These are phyloP conservation scores for Heliconius charithonia DNA, from an alignment of 2,888 invertebrate species.

Conservation along the genomic window DNA sequence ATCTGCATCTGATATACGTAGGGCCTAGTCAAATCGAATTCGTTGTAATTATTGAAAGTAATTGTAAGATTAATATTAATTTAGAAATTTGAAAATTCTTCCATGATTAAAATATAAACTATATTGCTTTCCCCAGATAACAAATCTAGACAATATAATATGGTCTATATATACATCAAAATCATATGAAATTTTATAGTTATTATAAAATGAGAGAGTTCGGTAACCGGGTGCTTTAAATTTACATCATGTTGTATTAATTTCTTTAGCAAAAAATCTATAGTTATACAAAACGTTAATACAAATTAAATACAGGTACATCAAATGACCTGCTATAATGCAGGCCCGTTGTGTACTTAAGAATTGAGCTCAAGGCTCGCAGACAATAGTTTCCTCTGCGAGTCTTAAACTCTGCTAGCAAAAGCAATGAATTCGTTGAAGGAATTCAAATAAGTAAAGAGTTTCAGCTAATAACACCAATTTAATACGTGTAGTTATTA, in stretches of 20 bases:
- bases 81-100: constrained; percentile 79
- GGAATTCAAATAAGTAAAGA: constrained; percentile 41
- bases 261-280: constrained; percentile 67
- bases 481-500: constrained; percentile 72
- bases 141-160: constrained; percentile 77
- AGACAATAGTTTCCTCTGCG: constrained; percentile 19
- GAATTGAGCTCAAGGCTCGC: constrained; percentile 16
- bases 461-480: constrained; percentile 76
- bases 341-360: constrained; percentile 27
- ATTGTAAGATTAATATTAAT: constrained; percentile 72
- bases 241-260: constrained; percentile 79
- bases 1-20: constrained; percentile 79
- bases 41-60: constrained; percentile 77
- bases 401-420: constrained; percentile 22
- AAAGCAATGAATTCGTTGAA: constrained; percentile 28
- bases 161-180: constrained; percentile 73
- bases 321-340: constrained; percentile 33
- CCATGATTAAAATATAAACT: constrained; percentile 68
- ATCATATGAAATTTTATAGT: constrained; percentile 76
- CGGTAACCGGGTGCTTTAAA: constrained; percentile 83
- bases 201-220: constrained; percentile 82
- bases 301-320: constrained; percentile 12
- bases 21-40: constrained; percentile 81
- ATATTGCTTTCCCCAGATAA: constrained; percentile 71
- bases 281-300: constrained; percentile 42